Conservation (phyloP, 2,797 vertebrate genomes). For the Salarias fasciatus region DNA sequence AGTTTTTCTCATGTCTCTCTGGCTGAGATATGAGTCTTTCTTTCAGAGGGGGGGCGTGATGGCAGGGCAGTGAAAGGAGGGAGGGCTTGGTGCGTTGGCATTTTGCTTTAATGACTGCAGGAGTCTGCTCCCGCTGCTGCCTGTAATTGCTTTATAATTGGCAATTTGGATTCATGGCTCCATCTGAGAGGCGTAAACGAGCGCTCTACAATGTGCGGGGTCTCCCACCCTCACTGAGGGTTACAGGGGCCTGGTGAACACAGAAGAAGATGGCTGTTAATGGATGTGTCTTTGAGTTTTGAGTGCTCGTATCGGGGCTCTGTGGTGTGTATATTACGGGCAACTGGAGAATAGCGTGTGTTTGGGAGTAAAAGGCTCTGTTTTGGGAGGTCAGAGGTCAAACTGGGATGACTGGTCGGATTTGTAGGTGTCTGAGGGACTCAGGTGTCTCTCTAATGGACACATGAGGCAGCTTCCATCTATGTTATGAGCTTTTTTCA, state of each 20-base stretch:
- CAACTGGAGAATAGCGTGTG: slow-evolving; percentile 41
- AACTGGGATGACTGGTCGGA: slow-evolving; percentile 43
- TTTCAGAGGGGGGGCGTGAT: slow-evolving; percentile 48
- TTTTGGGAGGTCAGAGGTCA: slow-evolving; percentile 49
- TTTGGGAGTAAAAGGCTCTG: slow-evolving; percentile 26
- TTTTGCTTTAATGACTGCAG: slow-evolving; percentile 82
- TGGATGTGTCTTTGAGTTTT: slow-evolving; percentile 66
- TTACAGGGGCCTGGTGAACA: slow-evolving; percentile 65
- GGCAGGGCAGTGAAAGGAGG: slow-evolving; percentile 52
- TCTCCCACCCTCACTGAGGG: slow-evolving; percentile 71
- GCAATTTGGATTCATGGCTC: slow-evolving; percentile 84
- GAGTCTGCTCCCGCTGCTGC: slow-evolving; percentile 80
- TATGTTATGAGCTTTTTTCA: slow-evolving; percentile 19
- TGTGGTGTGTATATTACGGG: slow-evolving; percentile 33
- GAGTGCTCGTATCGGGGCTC: slow-evolving; percentile 61
- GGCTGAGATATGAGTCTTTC: slow-evolving; percentile 57
- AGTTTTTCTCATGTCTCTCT: slow-evolving; percentile 55
- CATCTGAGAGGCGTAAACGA: slow-evolving; percentile 82
- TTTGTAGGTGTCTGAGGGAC: slow-evolving; percentile 42
- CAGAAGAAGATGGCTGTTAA: slow-evolving; percentile 70
- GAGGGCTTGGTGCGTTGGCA: slow-evolving; percentile 71
- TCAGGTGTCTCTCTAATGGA: slow-evolving; percentile 46
- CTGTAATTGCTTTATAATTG: slow-evolving; percentile 88
- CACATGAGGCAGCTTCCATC: slow-evolving; percentile 28
- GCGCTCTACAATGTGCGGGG: slow-evolving; percentile 70